Evolutionary conservation across 1,140 invertebrate species (phyloP).

Genomic region (Drosophila subobscura): DNA sequence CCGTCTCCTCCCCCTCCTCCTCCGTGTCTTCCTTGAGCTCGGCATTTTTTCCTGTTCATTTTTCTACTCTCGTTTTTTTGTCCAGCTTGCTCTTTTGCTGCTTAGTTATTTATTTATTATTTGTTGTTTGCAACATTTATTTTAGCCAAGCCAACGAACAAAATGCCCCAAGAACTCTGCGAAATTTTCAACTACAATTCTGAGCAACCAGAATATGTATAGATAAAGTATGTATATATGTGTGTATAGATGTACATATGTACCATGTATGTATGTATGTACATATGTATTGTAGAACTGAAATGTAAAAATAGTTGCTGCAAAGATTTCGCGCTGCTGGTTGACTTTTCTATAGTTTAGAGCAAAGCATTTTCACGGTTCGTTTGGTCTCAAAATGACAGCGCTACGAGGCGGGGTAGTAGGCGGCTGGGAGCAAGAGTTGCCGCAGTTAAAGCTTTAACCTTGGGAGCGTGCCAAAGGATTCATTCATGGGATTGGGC

Average conservation of each 20-base stretch:
- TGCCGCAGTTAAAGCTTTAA: not conserved
- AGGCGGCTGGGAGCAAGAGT: constrained; percentile 2
- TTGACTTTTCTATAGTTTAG: constrained; percentile 12
- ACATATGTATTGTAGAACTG: not conserved
- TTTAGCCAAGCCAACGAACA: constrained; percentile 44
- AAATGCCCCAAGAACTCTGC: constrained; percentile 31
- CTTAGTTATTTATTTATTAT: constrained; percentile 74
- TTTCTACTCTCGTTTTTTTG: constrained; percentile 25
- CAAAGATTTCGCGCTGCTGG: constrained; percentile 20
- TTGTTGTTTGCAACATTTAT: constrained; percentile 66
- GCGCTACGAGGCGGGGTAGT: not conserved
- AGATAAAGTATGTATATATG: not conserved
- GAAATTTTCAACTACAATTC: constrained; percentile 45
- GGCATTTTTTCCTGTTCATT: constrained; percentile 22
- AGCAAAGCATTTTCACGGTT: constrained; percentile 30
- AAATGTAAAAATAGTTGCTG: constrained; percentile 33
- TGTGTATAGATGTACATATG: too few relatives aligned
- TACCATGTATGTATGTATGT: not conserved
- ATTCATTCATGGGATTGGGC: not conserved
- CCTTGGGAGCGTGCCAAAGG: not conserved
- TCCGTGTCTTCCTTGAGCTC: constrained; percentile 16
- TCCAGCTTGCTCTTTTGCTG: constrained; percentile 38
- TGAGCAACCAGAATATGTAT: constrained; percentile 3
- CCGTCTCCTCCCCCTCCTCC: not conserved
- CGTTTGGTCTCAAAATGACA: constrained; percentile 27